Conservation (phyloP, 2,888 invertebrate species). For the Apodemia zela region DNA sequence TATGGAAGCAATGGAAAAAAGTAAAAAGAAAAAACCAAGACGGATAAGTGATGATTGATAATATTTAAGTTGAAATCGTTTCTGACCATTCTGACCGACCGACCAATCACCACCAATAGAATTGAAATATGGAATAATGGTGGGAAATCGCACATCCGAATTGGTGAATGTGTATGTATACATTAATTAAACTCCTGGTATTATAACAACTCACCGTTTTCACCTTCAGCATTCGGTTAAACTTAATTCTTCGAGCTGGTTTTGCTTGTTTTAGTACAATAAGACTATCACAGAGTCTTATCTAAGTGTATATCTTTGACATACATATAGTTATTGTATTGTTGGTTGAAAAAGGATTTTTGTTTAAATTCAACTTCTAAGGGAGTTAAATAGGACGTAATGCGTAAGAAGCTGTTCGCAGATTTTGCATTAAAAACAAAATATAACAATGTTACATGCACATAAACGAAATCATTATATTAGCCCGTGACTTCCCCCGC, state of each 20-base stretch:
- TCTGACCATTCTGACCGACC: background rate
- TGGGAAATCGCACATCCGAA: background rate
- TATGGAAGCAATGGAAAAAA: conserved; percentile 90
- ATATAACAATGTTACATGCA: too few species aligned
- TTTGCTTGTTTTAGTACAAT: too few species aligned
- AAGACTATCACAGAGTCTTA: too few species aligned
- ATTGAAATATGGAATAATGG: background rate
- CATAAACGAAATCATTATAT: too few species aligned
- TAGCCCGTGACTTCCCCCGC: too few species aligned
- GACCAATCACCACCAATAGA: conserved; percentile 12
- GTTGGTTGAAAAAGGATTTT: too few species aligned
- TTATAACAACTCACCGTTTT: background rate
- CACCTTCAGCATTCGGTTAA: background rate
- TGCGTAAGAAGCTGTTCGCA: too few species aligned
- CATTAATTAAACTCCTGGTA: background rate
- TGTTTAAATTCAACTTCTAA: too few species aligned
- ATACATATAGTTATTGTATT: too few species aligned
- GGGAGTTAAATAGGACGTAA: too few species aligned
- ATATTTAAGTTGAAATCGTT: conserved; percentile 1
- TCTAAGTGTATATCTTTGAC: too few species aligned
- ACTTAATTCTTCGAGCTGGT: background rate
- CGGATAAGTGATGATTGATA: conserved; percentile 56
- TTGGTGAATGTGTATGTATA: background rate
- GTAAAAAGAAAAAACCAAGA: conserved; percentile 81
- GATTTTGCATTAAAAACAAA: too few species aligned